Percentiles rank a stretch among this genome's conserved stretches.
phyloP scores from a whole-genome alignment of 92 coral and sea anemone genomes.

The Palythoa grandis region DNA sequence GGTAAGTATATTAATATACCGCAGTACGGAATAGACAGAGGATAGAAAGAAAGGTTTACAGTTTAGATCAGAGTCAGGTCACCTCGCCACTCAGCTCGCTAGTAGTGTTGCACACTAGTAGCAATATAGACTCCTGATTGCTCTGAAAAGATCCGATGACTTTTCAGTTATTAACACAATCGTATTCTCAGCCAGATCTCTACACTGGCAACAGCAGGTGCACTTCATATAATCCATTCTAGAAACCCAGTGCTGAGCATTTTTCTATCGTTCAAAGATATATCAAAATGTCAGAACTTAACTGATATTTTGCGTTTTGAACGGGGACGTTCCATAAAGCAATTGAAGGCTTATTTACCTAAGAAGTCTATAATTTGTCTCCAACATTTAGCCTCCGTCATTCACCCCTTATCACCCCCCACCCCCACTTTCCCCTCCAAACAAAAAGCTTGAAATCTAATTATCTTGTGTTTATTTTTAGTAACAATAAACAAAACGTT shows the following conservation, averaged over 20 bases:
- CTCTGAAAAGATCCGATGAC: background rate
- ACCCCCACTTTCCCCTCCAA: background rate
- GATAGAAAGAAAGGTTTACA: background rate
- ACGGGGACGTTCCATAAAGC: background rate
- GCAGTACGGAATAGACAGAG: background rate
- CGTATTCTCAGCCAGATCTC: background rate
- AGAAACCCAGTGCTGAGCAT: background rate
- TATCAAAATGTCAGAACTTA: background rate
- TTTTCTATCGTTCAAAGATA: background rate
- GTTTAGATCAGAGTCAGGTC: background rate
- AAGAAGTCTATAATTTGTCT: background rate
- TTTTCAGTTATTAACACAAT: background rate
- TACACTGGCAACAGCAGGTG: background rate
- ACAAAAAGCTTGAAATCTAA: background rate
- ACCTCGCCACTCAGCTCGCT: background rate
- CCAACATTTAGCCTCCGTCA: background rate
- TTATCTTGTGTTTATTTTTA: background rate
- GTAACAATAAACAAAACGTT: constrained; percentile 20
- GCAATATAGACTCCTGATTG: background rate
- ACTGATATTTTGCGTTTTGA: background rate
- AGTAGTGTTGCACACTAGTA: constrained; percentile 21
- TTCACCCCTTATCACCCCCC: background rate
- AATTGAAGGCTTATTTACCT: background rate
- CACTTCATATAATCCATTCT: background rate
- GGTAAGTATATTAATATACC: background rate